Base-by-base conservation (phyloP, 2,113 vertebrate species). In the Pomatostomus ruficeps region DNA sequence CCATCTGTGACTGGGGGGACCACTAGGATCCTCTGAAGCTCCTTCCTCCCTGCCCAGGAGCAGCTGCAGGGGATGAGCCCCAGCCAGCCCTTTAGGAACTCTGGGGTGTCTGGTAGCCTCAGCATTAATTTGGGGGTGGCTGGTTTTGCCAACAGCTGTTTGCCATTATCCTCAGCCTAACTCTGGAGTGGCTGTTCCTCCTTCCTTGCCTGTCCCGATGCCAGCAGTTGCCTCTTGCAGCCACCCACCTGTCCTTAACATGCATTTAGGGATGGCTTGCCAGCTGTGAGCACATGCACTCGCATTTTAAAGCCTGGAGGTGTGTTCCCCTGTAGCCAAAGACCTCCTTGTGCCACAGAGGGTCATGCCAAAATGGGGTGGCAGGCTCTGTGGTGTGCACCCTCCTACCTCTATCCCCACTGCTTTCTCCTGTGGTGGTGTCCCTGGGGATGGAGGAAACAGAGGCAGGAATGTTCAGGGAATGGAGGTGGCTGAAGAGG, bases 261-360 rank as follows among this genome's bases (percentile, higher is more conserved):
- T 66, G 26, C 18, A 19, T 84, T 76, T 87, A 25, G 61, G 12
- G 22, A 42, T 8, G 22, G 11, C 12, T 75, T 8, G 10, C 23
- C 0, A 1, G 7, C 18, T 16, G 2, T 58, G 40, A 72, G 29
- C 1, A 0, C 4, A 9, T 28, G 24, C 7, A 2, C 28, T 78
- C 0, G 0, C 6, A 45, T 73, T 14, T 45, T 42, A 58, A 61
- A 88, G 12, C 54, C 22, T 58, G 31, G 26, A 62, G 31, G 10
- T 71, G 36, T 55, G 16, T 36, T 9, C 36, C 45, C n/a, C 25
- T 52, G 12, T 52, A 76, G n/a, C 23, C 26, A 46, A n/a, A 46
- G 33, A 51, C 10, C 4, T 52, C 19, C 52, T 36, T 40, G 36
- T 55, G 46, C 42, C 26, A 4, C 3, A 15, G 22, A 72, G 11